Evolutionary conservation across 2,113 vertebrate species (phyloP).

Genomic region (Stomatorhinus ivindoensis): DNA sequence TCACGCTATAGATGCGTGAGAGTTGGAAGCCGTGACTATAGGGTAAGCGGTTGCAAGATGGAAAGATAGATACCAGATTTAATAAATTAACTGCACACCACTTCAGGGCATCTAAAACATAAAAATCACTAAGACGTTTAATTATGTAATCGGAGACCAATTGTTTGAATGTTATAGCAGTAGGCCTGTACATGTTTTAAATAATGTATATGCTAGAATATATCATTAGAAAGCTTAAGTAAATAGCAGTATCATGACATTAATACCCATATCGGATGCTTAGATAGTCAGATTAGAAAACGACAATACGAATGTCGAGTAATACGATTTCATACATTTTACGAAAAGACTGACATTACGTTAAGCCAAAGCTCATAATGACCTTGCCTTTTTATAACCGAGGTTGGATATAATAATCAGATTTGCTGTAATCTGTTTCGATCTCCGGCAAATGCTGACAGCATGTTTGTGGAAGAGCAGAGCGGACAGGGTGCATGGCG

Average conservation of each 20-base stretch:
- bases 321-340: conserved; percentile 49
- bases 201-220: neutral
- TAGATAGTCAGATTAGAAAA: conserved; percentile 51
- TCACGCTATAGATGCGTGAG: neutral
- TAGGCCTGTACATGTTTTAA: neutral
- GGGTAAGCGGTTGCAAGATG: neutral
- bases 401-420: conserved; percentile 61
- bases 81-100: neutral
- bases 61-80: neutral
- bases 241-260: conserved; percentile 54
- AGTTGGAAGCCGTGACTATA: neutral
- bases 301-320: conserved; percentile 44
- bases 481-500: conserved; percentile 44
- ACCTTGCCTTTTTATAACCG: conserved; percentile 65
- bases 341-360: conserved; percentile 56
- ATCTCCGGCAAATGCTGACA: conserved; percentile 68
- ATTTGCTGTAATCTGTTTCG: conserved; percentile 65
- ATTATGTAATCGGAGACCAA: neutral
- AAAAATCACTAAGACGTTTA: neutral
- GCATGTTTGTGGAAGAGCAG: conserved; percentile 50
- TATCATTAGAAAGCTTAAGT: neutral
- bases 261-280: conserved; percentile 42
- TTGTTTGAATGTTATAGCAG: neutral
- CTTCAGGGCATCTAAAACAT: neutral
- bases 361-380: conserved; percentile 60